Conservation (phyloP, 2,888 invertebrate genomes). For the Drosophila borealis region DNA sequence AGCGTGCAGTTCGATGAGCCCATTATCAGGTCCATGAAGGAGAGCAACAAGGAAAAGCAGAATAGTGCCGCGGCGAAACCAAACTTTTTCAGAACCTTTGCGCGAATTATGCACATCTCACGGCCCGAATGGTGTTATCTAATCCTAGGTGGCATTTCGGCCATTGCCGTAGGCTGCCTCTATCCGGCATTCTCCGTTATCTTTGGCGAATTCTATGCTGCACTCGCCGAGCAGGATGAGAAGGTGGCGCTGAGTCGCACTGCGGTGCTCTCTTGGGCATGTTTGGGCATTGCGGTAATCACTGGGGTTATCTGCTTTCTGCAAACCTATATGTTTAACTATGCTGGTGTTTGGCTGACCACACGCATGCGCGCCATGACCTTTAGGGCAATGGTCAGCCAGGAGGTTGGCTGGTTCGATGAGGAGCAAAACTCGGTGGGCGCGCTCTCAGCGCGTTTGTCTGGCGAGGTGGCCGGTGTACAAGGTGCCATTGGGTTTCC, state of each 20-base stretch:
- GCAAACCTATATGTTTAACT: constrained; percentile 90
- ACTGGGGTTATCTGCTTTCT: constrained; percentile 89
- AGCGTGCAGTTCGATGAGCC: constrained; percentile 78
- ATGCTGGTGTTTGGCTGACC: constrained; percentile 91
- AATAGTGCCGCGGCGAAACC: constrained; percentile 73
- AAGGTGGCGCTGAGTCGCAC: constrained; percentile 87
- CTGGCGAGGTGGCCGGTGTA: constrained; percentile 90
- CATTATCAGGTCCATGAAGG: constrained; percentile 55
- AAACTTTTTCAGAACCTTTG: constrained; percentile 80
- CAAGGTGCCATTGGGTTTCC: constrained; percentile 91
- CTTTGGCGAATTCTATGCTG: constrained; percentile 92
- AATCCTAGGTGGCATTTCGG: constrained; percentile 87
- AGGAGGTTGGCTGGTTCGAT: constrained; percentile 92
- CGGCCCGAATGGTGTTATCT: constrained; percentile 89
- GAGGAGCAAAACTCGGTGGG: constrained; percentile 89
- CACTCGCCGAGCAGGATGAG: constrained; percentile 87
- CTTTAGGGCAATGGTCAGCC: constrained; percentile 89
- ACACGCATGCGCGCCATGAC: constrained; percentile 87
- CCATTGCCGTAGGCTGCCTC: constrained; percentile 89
- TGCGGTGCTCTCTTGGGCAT: constrained; percentile 87
- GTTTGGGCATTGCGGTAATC: constrained; percentile 88
- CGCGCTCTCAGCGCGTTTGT: constrained; percentile 89
- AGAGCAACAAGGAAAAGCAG: constrained; percentile 40
- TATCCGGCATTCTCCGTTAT: constrained; percentile 91
- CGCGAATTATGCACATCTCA: constrained; percentile 88